These are phyloP conservation scores for Perithous albicinctus DNA, from an alignment of 2,888 invertebrate genomes.

Conservation along the genomic window DNA sequence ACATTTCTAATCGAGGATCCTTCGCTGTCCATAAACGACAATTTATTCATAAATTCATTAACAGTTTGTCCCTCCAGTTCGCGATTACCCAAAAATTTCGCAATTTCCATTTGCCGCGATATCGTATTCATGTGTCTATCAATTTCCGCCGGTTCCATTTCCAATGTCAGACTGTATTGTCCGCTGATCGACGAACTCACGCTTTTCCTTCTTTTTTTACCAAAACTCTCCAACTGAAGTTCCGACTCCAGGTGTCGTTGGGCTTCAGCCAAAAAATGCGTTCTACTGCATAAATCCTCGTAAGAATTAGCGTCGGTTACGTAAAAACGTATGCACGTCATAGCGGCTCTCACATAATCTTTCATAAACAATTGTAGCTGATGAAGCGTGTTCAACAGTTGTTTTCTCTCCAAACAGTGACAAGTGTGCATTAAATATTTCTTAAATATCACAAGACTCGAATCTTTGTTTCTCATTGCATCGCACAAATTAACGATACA, in stretches of 20 bases:
- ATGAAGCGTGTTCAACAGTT: slow-evolving; percentile 90
- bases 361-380: slow-evolving; percentile 90
- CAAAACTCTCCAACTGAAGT: slow-evolving; percentile 79
- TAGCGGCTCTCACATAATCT: slow-evolving; percentile 91
- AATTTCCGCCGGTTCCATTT: slow-evolving; percentile 90
- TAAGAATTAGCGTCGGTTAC: slow-evolving; percentile 87
- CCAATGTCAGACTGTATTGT: slow-evolving; percentile 85
- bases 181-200: slow-evolving; percentile 66
- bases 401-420: slow-evolving; percentile 89
- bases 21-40: slow-evolving; percentile 77
- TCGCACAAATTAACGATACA: slow-evolving; percentile 87
- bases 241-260: slow-evolving; percentile 89
- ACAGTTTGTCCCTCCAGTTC: slow-evolving; percentile 86
- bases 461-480: slow-evolving; percentile 88
- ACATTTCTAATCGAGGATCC: slow-evolving; percentile 61
- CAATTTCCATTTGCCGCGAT: slow-evolving; percentile 92
- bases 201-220: slow-evolving; percentile 75
- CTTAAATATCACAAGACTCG: slow-evolving; percentile 90
- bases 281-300: slow-evolving; percentile 86
- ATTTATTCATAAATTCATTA: slow-evolving; percentile 74
- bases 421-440: slow-evolving; percentile 90
- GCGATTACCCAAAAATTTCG: slow-evolving; percentile 89
- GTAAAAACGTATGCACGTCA: slow-evolving; percentile 92
- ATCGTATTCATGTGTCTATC: slow-evolving; percentile 93
- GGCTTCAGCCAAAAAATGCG: slow-evolving; percentile 87